phyloP scores from a whole-genome alignment of 2,113 vertebrate species.

The Perognathus longimembris region DNA sequence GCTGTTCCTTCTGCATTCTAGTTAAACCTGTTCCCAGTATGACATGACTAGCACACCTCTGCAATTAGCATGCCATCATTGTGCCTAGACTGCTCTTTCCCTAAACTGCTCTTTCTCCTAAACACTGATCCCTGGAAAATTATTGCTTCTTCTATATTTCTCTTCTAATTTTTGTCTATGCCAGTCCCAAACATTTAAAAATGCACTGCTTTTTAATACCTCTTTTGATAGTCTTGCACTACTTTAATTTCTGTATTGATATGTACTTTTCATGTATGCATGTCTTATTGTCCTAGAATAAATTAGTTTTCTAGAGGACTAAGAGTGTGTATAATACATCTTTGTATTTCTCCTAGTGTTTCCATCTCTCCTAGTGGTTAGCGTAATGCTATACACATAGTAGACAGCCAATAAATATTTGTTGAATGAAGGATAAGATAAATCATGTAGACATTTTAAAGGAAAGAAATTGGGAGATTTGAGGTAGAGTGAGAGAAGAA shows the following conservation, averaged over 20 bases:
- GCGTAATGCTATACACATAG: slow-evolving; percentile 16
- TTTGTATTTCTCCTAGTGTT: slow-evolving; percentile 18
- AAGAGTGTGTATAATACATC: neutral
- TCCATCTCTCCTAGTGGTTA: neutral
- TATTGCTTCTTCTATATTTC: neutral
- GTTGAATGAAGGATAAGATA: slow-evolving; percentile 57
- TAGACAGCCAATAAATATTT: slow-evolving; percentile 69
- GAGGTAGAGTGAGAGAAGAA: slow-evolving; percentile 35
- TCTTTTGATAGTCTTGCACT: slow-evolving; percentile 26
- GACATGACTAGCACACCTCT: neutral
- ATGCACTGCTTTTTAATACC: neutral
- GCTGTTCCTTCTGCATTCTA: neutral
- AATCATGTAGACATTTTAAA: slow-evolving; percentile 67
- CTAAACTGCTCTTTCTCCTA: slow-evolving; percentile 23
- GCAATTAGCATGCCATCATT: neutral
- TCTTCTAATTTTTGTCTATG: slow-evolving; percentile 3
- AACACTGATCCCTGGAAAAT: neutral
- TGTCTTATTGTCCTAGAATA: slow-evolving; percentile 16
- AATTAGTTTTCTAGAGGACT: slow-evolving; percentile 44
- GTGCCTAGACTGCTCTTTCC: neutral
- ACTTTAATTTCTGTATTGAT: slow-evolving; percentile 54
- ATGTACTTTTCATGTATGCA: slow-evolving; percentile 11
- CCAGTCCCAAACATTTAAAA: slow-evolving; percentile 31
- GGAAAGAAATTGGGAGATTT: slow-evolving; percentile 51
- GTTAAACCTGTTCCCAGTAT: neutral